Evolutionary conservation across 35 echinoderm and acorn worm species (phyloP).

Genomic region (Patiria miniata): DNA sequence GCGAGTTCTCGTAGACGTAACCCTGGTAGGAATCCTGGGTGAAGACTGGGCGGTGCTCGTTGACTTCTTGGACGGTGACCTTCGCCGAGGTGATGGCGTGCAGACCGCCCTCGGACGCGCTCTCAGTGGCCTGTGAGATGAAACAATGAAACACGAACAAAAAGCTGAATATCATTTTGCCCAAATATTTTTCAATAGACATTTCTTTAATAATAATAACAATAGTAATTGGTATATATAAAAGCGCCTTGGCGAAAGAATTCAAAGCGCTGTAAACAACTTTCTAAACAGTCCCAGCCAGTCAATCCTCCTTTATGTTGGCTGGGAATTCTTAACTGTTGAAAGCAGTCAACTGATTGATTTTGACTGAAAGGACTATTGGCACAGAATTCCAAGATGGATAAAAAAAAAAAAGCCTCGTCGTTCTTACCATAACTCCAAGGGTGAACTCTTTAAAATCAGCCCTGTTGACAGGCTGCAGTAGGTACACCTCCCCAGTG

Average conservation of each 20-base stretch:
- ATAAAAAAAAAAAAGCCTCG: too few relatives aligned
- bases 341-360: too few relatives aligned
- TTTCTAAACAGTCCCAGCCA: too few relatives aligned
- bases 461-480: slow-evolving; percentile 51
- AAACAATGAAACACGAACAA: background rate
- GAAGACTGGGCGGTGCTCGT: slow-evolving; percentile 52
- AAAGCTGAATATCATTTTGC: background rate
- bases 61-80: slow-evolving; percentile 50
- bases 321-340: too few relatives aligned
- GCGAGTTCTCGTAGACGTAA: slow-evolving; percentile 66
- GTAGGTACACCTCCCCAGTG: slow-evolving; percentile 54
- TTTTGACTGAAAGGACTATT: too few relatives aligned
- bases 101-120: background rate
- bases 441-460: slow-evolving; percentile 52
- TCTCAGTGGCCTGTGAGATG: slow-evolving; percentile 44
- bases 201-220: background rate
- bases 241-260: too few relatives aligned
- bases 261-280: too few relatives aligned
- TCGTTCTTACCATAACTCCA: slow-evolving; percentile 45
- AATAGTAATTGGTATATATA: background rate
- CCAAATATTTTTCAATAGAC: too few relatives aligned
- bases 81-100: slow-evolving; percentile 17
- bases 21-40: slow-evolving; percentile 22
- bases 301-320: too few relatives aligned
- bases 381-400: too few relatives aligned